These are phyloP conservation scores for Brachymystax lenok DNA, from an alignment of 2,797 vertebrate species.

Conservation along the genomic window DNA sequence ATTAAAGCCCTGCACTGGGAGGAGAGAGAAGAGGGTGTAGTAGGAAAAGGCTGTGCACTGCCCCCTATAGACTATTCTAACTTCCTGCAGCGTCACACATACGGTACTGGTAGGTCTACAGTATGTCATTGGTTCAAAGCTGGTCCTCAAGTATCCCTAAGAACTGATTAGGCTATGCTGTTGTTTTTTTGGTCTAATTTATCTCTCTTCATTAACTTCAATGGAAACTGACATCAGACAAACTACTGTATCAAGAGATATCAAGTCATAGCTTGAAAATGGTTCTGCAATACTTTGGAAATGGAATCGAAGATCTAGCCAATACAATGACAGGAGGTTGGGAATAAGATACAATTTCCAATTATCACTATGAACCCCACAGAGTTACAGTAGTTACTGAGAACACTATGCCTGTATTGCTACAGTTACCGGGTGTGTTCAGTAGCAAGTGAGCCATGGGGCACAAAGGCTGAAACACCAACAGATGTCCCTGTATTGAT, in stretches of 20 bases:
- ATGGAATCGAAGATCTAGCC: too few species aligned
- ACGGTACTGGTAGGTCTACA: neutral
- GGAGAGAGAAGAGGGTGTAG: slow-evolving; percentile 18
- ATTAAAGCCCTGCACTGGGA: slow-evolving; percentile 43
- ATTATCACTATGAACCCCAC: neutral
- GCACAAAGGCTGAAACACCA: slow-evolving; percentile 13
- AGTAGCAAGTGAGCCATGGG: neutral
- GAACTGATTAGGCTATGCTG: neutral
- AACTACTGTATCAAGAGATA: too few species aligned
- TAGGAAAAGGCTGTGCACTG: slow-evolving; percentile 52
- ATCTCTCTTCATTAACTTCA: neutral
- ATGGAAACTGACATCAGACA: neutral
- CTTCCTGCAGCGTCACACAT: slow-evolving; percentile 18
- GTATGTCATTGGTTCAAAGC: neutral
- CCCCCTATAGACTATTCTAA: slow-evolving; percentile 54
- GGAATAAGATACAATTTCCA: neutral
- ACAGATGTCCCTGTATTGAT: slow-evolving; percentile 52
- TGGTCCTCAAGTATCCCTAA: neutral
- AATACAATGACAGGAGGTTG: neutral
- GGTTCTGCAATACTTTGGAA: too few species aligned
- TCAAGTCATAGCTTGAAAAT: too few species aligned
- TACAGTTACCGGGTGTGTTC: neutral
- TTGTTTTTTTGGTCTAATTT: neutral
- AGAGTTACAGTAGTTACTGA: neutral
- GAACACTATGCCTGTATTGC: neutral